Conservation (phyloP, 2,113 vertebrate species). For the Hippotragus niger region DNA sequence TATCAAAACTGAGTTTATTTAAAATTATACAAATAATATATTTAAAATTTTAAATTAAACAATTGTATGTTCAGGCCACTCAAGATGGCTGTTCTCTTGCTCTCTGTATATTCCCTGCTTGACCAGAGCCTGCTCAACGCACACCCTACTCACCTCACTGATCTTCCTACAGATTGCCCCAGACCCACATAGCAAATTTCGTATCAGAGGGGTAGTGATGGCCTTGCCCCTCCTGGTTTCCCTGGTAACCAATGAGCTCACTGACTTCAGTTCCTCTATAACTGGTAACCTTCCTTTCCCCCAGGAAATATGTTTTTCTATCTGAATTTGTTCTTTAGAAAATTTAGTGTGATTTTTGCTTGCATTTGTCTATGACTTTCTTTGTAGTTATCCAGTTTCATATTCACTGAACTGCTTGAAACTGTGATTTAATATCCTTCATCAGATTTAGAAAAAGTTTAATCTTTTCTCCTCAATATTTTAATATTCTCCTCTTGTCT, state of each 20-base stretch:
- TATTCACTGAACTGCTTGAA: background rate
- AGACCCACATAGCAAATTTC: background rate
- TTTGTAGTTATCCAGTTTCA: background rate
- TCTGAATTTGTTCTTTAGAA: background rate
- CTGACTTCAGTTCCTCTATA: background rate
- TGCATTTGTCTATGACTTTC: background rate
- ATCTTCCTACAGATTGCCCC: background rate
- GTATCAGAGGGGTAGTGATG: background rate
- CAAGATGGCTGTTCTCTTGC: background rate
- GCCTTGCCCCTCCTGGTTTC: background rate
- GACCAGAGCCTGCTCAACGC: background rate
- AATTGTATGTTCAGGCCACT: background rate
- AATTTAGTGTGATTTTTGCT: background rate
- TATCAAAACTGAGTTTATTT: background rate
- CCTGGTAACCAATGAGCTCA: background rate
- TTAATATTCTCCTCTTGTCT: background rate
- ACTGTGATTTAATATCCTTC: background rate
- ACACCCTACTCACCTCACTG: background rate
- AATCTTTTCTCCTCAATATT: background rate
- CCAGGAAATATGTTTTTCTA: background rate
- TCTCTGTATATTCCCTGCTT: background rate
- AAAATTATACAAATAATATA: background rate
- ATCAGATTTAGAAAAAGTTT: background rate
- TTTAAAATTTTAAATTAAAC: background rate
- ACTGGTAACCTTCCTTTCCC: background rate